Percentiles rank a stretch among this genome's conserved stretches.
phyloP scores from a whole-genome alignment of 2,113 vertebrate genomes.

The Dasyurus viverrinus region DNA sequence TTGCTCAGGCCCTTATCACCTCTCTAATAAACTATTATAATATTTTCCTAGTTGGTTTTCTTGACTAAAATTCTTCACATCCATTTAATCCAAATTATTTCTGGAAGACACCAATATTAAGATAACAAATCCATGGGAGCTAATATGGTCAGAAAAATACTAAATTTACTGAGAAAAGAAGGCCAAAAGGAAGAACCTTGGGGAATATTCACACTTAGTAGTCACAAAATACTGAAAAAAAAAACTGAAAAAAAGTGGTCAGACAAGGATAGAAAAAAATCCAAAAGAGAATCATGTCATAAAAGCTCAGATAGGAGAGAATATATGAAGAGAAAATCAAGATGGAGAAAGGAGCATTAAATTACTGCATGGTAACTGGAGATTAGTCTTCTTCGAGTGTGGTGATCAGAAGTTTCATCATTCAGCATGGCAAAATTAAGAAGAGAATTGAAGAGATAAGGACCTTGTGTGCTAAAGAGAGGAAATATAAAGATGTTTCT shows the following conservation, averaged over 20 bases:
- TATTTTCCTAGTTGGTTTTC: not conserved
- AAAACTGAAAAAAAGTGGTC: not conserved
- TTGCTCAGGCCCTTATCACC: not conserved
- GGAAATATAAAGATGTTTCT: not conserved
- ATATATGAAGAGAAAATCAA: not conserved
- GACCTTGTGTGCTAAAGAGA: not conserved
- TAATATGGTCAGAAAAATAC: not conserved
- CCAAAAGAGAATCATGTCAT: not conserved
- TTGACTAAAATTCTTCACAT: not conserved
- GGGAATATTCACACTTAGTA: not conserved
- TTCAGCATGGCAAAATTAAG: not conserved
- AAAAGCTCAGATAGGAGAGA: not conserved
- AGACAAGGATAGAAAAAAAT: not conserved
- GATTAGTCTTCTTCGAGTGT: not conserved
- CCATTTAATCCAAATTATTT: not conserved
- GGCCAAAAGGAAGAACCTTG: not conserved
- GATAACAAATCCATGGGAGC: not conserved
- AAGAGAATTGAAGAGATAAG: not conserved
- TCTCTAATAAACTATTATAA: not conserved
- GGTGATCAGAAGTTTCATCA: not conserved
- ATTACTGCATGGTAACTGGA: not conserved
- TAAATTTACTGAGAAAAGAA: not conserved
- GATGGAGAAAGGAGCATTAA: too few relatives aligned
- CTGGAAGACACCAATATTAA: not conserved
- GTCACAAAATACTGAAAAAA: not conserved